Conservation (phyloP, 2,797 vertebrate species). For the Dromococcyx pavoninus region DNA sequence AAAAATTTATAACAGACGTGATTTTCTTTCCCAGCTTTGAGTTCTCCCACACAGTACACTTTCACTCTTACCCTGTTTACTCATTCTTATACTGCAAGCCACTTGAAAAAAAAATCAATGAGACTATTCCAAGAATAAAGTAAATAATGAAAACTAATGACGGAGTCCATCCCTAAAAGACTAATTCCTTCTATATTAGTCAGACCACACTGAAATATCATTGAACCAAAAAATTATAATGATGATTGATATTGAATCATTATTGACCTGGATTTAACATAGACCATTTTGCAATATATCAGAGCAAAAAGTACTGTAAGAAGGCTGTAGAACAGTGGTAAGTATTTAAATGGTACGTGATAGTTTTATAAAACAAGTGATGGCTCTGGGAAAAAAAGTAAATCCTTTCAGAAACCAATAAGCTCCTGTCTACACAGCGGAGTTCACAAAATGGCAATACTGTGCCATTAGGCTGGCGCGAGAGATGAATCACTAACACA, state of each 20-base stretch:
- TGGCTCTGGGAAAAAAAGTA: neutral
- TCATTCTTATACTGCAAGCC: neutral
- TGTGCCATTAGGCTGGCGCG: neutral
- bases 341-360: conserved; percentile 31
- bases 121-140: neutral
- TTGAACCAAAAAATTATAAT: neutral
- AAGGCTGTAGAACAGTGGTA: neutral
- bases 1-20: neutral
- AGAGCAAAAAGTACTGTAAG: conserved; percentile 17
- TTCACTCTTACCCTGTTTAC: neutral
- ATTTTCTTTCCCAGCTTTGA: neutral
- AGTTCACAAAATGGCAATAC: conserved; percentile 38
- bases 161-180: neutral
- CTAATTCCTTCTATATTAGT: neutral
- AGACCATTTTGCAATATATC: conserved; percentile 16
- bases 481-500: neutral
- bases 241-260: conserved; percentile 13
- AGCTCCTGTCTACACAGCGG: neutral
- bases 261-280: neutral
- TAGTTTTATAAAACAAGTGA: conserved; percentile 2
- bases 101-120: neutral
- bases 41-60: neutral
- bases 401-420: conserved; percentile 33
- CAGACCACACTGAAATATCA: neutral
- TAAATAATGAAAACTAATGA: conserved; percentile 2